Evolutionary conservation across 2,888 invertebrate genomes (phyloP), one percentile per base, ranked within the genome.

Genomic region (Helleia helle): DNA sequence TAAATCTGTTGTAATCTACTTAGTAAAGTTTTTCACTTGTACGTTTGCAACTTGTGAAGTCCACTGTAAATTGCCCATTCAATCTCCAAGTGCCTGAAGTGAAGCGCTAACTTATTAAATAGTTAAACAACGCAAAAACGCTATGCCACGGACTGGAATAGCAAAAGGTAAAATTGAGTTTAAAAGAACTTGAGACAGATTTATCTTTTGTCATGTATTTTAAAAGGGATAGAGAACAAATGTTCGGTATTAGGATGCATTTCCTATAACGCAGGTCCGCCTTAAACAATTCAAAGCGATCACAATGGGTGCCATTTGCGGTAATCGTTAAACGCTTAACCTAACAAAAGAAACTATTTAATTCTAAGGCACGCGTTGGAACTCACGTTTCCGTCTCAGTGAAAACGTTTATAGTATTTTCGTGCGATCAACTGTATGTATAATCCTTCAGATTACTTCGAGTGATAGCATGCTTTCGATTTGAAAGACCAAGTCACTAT

Each of bases 301-400:
- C 61, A 70, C 68, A 72, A 72, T 70, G 53, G 51, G 48, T 54
- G 59, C 51, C 64, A 60, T 67, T 62, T 54, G 56, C 60, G 61
- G 62, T 71, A 69, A 74, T 73, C 69, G 65, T 60, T 48, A 47
- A 59, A 62, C 65, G 64, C 69, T 73, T 71, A 62, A 66, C 59
- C 55, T 27, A 67, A 77, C 80, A 76, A 81, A 77, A 71, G 76
- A 63, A 70, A 65, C 71, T 75, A 66, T 69, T 81, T 77, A 71
- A 80, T 83, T 75, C 76, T 63, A 53, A 58, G 64, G 72, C 83
- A 81, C 79, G 83, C 65, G 66, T 68, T 28, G 17, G 17, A 8
- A 59, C 59, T 55, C 56, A 56, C 63, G 61, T 70, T 65, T 66
- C 62, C 61, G 58, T 59, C 56, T 59, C 57, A 63, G 65, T 65